Base-by-base conservation (phyloP, 1,140 invertebrate species). In the Zaprionus davidi region DNA sequence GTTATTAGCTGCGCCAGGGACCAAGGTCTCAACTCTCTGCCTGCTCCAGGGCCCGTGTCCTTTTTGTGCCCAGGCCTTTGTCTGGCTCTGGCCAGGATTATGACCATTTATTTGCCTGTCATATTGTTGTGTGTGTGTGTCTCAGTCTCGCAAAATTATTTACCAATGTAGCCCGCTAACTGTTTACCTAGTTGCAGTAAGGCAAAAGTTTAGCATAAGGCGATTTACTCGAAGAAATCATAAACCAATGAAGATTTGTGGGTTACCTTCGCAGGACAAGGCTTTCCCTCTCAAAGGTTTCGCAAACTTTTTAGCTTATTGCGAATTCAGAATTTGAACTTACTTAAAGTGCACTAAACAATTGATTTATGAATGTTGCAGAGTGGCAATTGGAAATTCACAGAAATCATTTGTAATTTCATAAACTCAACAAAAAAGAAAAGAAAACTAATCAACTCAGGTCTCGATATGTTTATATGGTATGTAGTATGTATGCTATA, bases 31-130 rank as follows among this genome's bases (percentile, higher is more conserved):
- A 15, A 26, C 26, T 17, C 56, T 13, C 22, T 26, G 24, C 24
- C 20, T 12, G 46, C 17, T 49, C 17, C 46, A 22, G 46, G 46
- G 46, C 46, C 20, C 46, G 22, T 62, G 36, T 41, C 22, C 53
- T 41, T 71, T 75, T 63, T 72, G 57, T 55, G 71, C 34, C 60
- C 68, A 65, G 74, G 70, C 78, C 62, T 80, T 88, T 87, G 78
- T 87, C 81, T 81, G 46, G 66, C 57, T 46, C 57, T 46, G 81
- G 66, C 57, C 75, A 78, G 84, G 84, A 87, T 87, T 87, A 87
- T 88, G 84, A 84, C 70, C 84, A 87, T 88, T 87, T 87, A 87
- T 84, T 87, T 87, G 71, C 82, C 64, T 81, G 82, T 85, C 81
- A 74, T 74, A 66, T 74, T 74, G 71, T 38, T 38, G 13, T 38